Evolutionary conservation across 2,888 invertebrate genomes (phyloP), one percentile per base, ranked within the genome.

Genomic region (Scrobipalpa costella): DNA sequence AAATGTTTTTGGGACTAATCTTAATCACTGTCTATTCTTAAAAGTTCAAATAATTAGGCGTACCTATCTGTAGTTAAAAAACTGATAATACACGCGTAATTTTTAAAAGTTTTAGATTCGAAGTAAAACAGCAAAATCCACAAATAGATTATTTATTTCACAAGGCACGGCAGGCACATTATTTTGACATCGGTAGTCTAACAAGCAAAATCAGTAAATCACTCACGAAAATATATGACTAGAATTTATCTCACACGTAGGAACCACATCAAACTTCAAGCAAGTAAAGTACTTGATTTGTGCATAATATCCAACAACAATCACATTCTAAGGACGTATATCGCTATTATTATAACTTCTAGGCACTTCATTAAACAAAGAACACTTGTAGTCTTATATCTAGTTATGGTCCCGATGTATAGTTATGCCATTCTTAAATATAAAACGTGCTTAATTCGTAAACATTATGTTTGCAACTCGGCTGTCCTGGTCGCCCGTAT

Each of bases 81-180:
- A n/a, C n/a, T n/a, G n/a, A n/a, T n/a, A n/a, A n/a, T n/a, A n/a
- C n/a, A n/a, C n/a, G n/a, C n/a, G n/a, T n/a, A n/a, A n/a, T n/a
- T n/a, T n/a, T n/a, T n/a, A n/a, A n/a, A n/a, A n/a, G n/a, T n/a
- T n/a, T n/a, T n/a, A n/a, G n/a, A n/a, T n/a, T n/a, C n/a, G 15
- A 34, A 60, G 44, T 44, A 7, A 60, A 71, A 73, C 68, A 73
- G 74, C 69, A 67, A 57, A 49, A 52, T 77, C 80, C 74, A 80
- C 71, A 83, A 83, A 83, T 80, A 71, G 64, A 70, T 72, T 79
- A 78, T 77, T 80, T 63, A 64, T 64, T 67, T 62, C 57, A 61
- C 47, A 81, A 82, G 80, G 80, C 84, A 84, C 82, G n/a, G n/a
- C n/a, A n/a, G n/a, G n/a, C 73, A 75, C 71, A 75, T 70, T 66